Evolutionary conservation across 2,888 invertebrate species (phyloP).

Genomic region (Pammene aurita): DNA sequence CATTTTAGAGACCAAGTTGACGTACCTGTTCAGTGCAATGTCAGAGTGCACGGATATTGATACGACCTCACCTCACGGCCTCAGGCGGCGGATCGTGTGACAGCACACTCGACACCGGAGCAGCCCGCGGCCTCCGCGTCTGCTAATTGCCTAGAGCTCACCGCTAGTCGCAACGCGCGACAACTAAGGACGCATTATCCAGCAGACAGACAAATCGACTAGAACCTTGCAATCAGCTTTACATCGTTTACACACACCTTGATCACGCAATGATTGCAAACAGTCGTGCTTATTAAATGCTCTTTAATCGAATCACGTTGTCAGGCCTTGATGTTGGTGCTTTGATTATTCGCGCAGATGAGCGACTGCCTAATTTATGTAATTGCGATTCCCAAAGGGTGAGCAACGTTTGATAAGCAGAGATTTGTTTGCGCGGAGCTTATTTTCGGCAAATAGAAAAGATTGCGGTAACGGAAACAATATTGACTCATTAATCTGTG

Average conservation of each 20-base stretch:
- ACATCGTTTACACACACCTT: constrained; percentile 6
- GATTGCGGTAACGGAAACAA: constrained; percentile 10
- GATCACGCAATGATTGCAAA: constrained; percentile 18
- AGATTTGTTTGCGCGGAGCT: constrained; percentile 14
- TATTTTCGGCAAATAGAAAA: constrained; percentile 24
- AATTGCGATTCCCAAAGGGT: constrained; percentile 9
- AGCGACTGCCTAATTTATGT: constrained; percentile 3
- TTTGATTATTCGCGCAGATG: constrained; percentile 15
- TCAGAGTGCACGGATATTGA: constrained; percentile 28
- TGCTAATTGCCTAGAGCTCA: neutral
- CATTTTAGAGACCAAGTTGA: neutral
- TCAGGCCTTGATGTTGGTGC: constrained; percentile 12
- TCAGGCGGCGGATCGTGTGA: constrained; percentile 19
- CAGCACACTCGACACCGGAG: constrained; percentile 20
- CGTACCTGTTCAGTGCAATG: neutral
- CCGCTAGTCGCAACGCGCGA: constrained; percentile 2
- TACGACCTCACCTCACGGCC: constrained; percentile 10
- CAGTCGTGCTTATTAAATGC: constrained; percentile 24
- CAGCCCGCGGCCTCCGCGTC: constrained; percentile 9
- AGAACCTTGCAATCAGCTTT: constrained; percentile 19
- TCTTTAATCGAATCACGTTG: constrained; percentile 11
- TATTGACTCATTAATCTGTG: constrained; percentile 17
- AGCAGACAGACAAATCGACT: constrained; percentile 8
- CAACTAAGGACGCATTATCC: constrained; percentile 14
- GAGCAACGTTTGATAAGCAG: constrained; percentile 13